Percentiles rank a stretch among this genome's conserved stretches.
Evolutionary conservation across 2,113 vertebrate genomes (phyloP).

Genomic region (Mionectes macconnelli): DNA sequence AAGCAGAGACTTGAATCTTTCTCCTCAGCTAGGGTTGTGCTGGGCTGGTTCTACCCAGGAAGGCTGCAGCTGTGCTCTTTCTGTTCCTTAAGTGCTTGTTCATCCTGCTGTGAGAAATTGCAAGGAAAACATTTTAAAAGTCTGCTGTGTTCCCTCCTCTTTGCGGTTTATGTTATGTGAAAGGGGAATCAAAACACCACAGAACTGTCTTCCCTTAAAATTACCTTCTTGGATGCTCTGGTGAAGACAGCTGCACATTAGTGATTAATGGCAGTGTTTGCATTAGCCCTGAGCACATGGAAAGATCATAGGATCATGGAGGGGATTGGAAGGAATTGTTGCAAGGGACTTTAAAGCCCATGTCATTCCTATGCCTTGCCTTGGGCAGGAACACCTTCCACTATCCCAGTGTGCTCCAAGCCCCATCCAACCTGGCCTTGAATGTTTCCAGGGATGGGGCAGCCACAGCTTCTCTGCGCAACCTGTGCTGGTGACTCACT

Average conservation of each 20-base stretch:
- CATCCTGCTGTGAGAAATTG: not conserved
- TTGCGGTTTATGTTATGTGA: not conserved
- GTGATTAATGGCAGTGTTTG: not conserved
- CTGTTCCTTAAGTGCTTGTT: not conserved
- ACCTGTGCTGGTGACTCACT: accelerated
- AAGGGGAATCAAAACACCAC: not conserved
- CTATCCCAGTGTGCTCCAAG: not conserved
- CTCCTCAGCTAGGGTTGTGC: not conserved
- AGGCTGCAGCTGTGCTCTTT: not conserved
- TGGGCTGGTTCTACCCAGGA: not conserved
- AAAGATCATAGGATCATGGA: not conserved
- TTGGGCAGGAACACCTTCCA: not conserved
- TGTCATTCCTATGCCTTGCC: not conserved
- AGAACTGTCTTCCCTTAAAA: not conserved
- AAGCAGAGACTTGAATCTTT: not conserved
- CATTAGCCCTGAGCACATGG: not conserved
- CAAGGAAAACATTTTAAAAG: not conserved
- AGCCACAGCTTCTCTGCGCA: not conserved
- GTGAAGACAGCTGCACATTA: not conserved
- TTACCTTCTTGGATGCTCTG: not conserved
- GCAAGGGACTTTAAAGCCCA: not conserved
- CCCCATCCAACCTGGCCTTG: accelerated
- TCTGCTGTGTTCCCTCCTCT: not conserved
- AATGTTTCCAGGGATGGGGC: not conserved
- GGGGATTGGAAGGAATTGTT: not conserved